Conservation (phyloP, 2,113 vertebrate species). For the Rhinolophus ferrumequinum region DNA sequence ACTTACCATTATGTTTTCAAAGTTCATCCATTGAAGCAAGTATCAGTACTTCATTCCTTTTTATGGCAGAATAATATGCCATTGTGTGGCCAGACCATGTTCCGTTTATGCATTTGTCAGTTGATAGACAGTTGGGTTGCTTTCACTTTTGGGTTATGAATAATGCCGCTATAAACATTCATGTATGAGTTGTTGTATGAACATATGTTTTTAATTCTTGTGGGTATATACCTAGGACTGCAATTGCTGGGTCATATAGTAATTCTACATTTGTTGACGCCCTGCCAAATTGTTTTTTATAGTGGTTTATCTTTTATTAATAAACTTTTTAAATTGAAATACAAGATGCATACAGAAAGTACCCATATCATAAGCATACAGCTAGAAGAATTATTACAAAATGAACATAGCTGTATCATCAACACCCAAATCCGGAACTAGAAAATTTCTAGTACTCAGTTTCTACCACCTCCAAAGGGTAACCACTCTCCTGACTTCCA, state of each 20-base stretch:
- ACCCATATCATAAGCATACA: background rate
- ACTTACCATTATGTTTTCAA: background rate
- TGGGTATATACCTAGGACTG: background rate
- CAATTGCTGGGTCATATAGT: background rate
- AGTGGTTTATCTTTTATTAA: conserved; percentile 49
- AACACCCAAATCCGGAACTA: background rate
- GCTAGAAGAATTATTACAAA: conserved; percentile 10
- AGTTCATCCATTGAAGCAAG: background rate
- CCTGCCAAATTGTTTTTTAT: background rate
- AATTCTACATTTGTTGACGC: background rate
- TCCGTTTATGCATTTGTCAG: conserved; percentile 10
- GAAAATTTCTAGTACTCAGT: background rate
- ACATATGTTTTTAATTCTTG: conserved; percentile 8
- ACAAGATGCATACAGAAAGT: background rate
- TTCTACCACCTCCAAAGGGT: background rate
- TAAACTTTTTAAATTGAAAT: conserved; percentile 30
- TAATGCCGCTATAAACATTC: background rate
- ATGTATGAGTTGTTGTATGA: background rate
- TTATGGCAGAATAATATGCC: background rate
- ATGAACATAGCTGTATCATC: background rate
- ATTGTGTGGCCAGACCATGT: background rate
- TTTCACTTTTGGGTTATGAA: background rate
- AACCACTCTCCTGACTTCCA: background rate
- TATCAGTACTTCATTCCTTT: background rate
- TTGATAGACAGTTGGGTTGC: background rate